Percentiles rank a stretch among this genome's conserved stretches.
Conservation (phyloP, 2,113 vertebrate species). For the Eclectus roratus region DNA sequence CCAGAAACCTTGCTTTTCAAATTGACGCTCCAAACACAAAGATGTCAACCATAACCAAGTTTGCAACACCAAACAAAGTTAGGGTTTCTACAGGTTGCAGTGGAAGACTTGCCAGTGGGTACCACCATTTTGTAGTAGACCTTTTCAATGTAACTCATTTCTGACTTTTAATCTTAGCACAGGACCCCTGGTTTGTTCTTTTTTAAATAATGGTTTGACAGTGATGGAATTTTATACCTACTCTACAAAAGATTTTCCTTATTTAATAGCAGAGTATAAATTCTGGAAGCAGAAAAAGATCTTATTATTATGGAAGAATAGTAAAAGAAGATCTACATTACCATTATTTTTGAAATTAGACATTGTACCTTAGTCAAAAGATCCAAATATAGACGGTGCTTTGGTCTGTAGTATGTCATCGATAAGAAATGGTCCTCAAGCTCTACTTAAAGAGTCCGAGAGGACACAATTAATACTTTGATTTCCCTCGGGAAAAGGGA, state of each 20-base stretch:
- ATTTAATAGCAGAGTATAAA: conserved; percentile 61
- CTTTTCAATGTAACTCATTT: neutral
- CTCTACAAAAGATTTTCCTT: conserved; percentile 52
- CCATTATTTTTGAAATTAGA: conserved; percentile 61
- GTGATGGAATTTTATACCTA: conserved; percentile 29
- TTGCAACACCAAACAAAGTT: neutral
- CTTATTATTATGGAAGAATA: conserved; percentile 39
- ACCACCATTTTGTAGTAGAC: neutral
- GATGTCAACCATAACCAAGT: neutral
- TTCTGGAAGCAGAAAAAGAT: conserved; percentile 35
- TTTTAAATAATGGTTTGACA: conserved; percentile 36
- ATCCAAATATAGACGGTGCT: conserved; percentile 53
- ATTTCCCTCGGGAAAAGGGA: neutral
- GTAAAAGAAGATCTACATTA: conserved; percentile 41
- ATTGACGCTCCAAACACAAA: neutral
- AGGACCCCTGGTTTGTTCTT: neutral
- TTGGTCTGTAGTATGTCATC: neutral
- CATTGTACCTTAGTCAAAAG: conserved; percentile 47
- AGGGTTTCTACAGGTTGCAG: neutral
- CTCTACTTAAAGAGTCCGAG: neutral
- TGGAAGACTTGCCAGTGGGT: neutral
- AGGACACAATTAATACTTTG: conserved; percentile 21
- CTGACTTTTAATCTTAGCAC: conserved; percentile 22
- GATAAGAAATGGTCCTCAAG: neutral
- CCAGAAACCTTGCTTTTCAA: neutral